Evolutionary conservation across 2,888 invertebrate genomes (phyloP).

Genomic region (Smittia sp.): DNA sequence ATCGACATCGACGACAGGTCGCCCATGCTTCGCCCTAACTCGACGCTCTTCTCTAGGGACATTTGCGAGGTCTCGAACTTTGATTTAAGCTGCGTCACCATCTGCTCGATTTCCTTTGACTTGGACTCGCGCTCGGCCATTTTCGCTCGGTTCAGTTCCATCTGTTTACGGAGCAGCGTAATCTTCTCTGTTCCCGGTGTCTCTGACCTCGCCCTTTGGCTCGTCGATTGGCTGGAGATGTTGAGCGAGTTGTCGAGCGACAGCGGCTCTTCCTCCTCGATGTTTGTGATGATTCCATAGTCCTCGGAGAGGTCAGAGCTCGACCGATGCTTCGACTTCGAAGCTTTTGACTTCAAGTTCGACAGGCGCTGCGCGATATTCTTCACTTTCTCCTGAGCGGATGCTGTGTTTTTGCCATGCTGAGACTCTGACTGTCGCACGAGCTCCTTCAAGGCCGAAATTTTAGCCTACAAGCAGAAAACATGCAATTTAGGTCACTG

Average conservation of each 20-base stretch:
- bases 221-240: not conserved
- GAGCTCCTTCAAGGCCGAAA: slow-evolving; percentile 49
- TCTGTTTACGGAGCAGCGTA: slow-evolving; percentile 56
- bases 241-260: not conserved
- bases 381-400: slow-evolving; percentile 49
- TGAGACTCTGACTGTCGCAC: slow-evolving; percentile 48
- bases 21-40: slow-evolving; percentile 52
- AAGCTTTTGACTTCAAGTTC: slow-evolving; percentile 44
- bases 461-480: slow-evolving; percentile 46
- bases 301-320: slow-evolving; percentile 26
- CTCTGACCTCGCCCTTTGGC: slow-evolving; percentile 44
- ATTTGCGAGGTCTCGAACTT: slow-evolving; percentile 57
- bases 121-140: slow-evolving; percentile 57
- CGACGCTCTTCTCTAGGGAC: slow-evolving; percentile 48
- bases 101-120: slow-evolving; percentile 57
- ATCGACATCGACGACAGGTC: slow-evolving; percentile 47
- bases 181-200: slow-evolving; percentile 57
- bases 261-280: slow-evolving; percentile 19
- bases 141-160: slow-evolving; percentile 58
- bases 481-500: slow-evolving; percentile 22
- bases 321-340: slow-evolving; percentile 9
- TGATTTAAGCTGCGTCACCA: slow-evolving; percentile 57
- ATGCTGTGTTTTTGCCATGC: slow-evolving; percentile 48
- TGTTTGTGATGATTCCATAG: slow-evolving; percentile 21
- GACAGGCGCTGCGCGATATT: slow-evolving; percentile 49